Percentiles rank a stretch among this genome's conserved stretches.
Evolutionary conservation across 2,888 invertebrate genomes (phyloP).

Genomic region (Drosophila cognata): DNA sequence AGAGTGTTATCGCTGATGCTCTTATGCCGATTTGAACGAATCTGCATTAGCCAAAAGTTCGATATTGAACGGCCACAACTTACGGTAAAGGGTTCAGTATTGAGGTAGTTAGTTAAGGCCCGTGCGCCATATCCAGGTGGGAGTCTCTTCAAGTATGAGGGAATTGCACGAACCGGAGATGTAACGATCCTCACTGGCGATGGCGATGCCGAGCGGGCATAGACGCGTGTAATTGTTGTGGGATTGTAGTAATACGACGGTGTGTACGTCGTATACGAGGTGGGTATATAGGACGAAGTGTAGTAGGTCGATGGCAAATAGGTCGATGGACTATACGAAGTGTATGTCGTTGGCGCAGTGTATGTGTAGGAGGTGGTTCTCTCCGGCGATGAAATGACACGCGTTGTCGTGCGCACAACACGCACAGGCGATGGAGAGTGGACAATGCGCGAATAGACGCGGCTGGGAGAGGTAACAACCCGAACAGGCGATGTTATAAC

Average conservation of each 20-base stretch:
- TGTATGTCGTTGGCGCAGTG: slow-evolving; percentile 67
- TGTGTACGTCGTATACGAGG: slow-evolving; percentile 74
- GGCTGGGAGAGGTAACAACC: slow-evolving; percentile 81
- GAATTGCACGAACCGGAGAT: slow-evolving; percentile 86
- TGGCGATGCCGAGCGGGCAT: slow-evolving; percentile 78
- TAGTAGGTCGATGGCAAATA: slow-evolving; percentile 74
- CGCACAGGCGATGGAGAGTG: slow-evolving; percentile 80
- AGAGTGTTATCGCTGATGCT: neutral
- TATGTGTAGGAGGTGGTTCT: slow-evolving; percentile 74
- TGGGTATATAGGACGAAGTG: slow-evolving; percentile 72
- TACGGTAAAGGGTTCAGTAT: slow-evolving; percentile 91
- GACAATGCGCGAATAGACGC: slow-evolving; percentile 76
- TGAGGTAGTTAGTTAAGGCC: slow-evolving; percentile 91
- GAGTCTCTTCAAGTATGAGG: slow-evolving; percentile 88
- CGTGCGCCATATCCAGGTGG: slow-evolving; percentile 88
- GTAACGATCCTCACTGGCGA: slow-evolving; percentile 77
- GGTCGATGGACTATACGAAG: slow-evolving; percentile 53
- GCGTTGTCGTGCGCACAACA: slow-evolving; percentile 78
- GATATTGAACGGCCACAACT: slow-evolving; percentile 76
- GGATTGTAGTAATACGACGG: slow-evolving; percentile 79
- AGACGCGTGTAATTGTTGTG: slow-evolving; percentile 77
- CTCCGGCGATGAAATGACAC: slow-evolving; percentile 81
- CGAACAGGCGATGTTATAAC: slow-evolving; percentile 83
- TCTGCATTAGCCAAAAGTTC: slow-evolving; percentile 1
- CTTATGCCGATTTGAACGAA: neutral